Percentiles rank a stretch among this genome's conserved stretches.
Evolutionary conservation across 1,140 invertebrate genomes (phyloP).

Genomic region (Samia ricini): DNA sequence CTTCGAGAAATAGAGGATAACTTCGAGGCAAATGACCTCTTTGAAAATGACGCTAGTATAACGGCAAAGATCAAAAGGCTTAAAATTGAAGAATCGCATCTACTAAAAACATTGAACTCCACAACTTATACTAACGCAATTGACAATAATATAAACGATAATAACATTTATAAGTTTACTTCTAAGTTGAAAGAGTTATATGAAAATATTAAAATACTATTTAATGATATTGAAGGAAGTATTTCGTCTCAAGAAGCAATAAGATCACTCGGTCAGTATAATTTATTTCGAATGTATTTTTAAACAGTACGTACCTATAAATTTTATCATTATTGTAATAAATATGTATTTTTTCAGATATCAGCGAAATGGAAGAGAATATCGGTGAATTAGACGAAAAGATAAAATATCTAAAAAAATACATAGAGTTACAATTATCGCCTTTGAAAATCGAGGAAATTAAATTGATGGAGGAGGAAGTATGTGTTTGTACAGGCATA

Average conservation of each 20-base stretch:
- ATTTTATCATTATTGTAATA: not conserved
- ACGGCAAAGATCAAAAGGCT: conserved; percentile 46
- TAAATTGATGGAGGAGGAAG: conserved; percentile 43
- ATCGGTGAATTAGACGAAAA: conserved; percentile 61
- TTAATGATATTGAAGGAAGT: conserved; percentile 48
- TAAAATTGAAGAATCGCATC: conserved; percentile 57
- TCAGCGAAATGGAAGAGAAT: conserved; percentile 62
- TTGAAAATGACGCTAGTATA: conserved; percentile 10
- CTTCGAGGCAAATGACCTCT: too few relatives aligned
- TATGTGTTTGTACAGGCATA: conserved; percentile 28
- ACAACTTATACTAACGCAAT: not conserved
- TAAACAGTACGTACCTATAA: not conserved
- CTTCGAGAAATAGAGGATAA: not conserved
- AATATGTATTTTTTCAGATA: conserved; percentile 48
- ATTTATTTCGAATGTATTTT: not conserved
- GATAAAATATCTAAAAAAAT: conserved; percentile 52
- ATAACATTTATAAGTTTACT: conserved; percentile 5
- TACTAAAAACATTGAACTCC: conserved; percentile 22
- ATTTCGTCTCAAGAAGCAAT: conserved; percentile 27
- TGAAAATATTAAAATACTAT: conserved; percentile 13
- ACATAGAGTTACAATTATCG: conserved; percentile 42
- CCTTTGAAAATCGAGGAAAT: conserved; percentile 40
- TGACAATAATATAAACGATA: not conserved
- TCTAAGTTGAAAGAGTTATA: conserved; percentile 31
- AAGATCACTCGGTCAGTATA: conserved; percentile 23